phyloP scores from a whole-genome alignment of 2,113 vertebrate genomes.

The Hiodon alosoides region DNA sequence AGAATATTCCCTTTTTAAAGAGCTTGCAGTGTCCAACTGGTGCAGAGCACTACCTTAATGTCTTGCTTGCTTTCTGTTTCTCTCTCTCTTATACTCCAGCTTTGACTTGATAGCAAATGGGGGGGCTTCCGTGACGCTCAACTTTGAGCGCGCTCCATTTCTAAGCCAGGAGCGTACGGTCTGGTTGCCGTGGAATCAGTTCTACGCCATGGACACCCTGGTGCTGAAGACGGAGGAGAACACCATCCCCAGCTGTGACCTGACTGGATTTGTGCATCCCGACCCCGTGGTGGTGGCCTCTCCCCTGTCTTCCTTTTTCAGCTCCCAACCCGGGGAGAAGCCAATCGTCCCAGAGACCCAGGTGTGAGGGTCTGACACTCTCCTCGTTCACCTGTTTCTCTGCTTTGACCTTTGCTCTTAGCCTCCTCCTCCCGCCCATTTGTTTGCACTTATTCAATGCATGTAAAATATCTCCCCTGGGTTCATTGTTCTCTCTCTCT shows the following conservation, averaged over 20 bases:
- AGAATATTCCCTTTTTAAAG: not conserved
- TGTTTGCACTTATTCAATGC: not conserved
- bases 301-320: conserved; percentile 81
- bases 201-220: conserved; percentile 80
- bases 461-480: not conserved
- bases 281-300: conserved; percentile 79
- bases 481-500: conserved; percentile 9
- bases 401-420: not conserved
- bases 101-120: conserved; percentile 87
- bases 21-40: too few species aligned
- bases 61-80: not conserved
- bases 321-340: conserved; percentile 67
- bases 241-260: conserved; percentile 75
- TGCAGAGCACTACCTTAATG: not conserved
- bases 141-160: conserved; percentile 79
- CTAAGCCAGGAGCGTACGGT: conserved; percentile 79
- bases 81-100: conserved; percentile 43
- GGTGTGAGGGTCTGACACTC: conserved; percentile 47
- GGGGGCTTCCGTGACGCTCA: conserved; percentile 74
- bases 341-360: conserved; percentile 84
- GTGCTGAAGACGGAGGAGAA: conserved; percentile 81
- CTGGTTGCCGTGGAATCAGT: conserved; percentile 83
- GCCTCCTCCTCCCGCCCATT: not conserved
- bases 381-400: not conserved
- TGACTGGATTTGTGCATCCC: conserved; percentile 78